Evolutionary conservation across 2,888 invertebrate genomes (phyloP).

Genomic region (Patella depressa): DNA sequence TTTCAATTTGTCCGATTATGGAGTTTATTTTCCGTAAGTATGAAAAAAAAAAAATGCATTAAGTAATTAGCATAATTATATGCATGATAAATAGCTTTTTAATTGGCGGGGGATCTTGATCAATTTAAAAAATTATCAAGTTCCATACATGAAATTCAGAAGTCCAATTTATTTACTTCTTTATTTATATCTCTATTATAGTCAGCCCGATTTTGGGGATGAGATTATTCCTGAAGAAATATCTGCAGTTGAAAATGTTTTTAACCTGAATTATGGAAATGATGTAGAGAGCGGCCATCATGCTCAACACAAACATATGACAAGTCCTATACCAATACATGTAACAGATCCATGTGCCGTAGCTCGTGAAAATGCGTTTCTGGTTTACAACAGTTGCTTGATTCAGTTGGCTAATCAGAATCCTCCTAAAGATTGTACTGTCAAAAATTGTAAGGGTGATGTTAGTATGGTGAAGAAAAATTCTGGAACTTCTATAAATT

Average conservation of each 20-base stretch:
- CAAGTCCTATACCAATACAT: background rate
- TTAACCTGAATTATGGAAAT: background rate
- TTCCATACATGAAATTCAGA: too few species aligned
- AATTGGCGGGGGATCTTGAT: too few species aligned
- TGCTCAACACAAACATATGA: background rate
- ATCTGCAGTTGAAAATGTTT: background rate
- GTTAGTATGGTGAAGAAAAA: constrained; percentile 5
- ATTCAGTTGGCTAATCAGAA: constrained; percentile 1
- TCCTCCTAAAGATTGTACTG: background rate
- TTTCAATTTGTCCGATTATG: too few species aligned
- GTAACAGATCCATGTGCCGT: constrained; percentile 1
- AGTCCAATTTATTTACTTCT: too few species aligned
- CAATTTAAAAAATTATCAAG: too few species aligned
- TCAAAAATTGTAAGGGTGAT: background rate
- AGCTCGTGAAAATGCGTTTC: background rate
- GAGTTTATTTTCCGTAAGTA: too few species aligned
- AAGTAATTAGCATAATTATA: too few species aligned
- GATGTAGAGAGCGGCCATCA: background rate
- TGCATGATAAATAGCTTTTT: too few species aligned
- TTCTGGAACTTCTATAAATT: background rate
- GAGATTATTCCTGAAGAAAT: background rate
- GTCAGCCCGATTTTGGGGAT: background rate
- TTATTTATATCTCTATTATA: too few species aligned
- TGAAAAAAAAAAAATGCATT: too few species aligned
- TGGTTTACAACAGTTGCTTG: constrained; percentile 5